Percentiles rank a stretch among this genome's conserved stretches.
phyloP scores from a whole-genome alignment of 2,797 vertebrate species.

The Leucoraja ocellata region DNA sequence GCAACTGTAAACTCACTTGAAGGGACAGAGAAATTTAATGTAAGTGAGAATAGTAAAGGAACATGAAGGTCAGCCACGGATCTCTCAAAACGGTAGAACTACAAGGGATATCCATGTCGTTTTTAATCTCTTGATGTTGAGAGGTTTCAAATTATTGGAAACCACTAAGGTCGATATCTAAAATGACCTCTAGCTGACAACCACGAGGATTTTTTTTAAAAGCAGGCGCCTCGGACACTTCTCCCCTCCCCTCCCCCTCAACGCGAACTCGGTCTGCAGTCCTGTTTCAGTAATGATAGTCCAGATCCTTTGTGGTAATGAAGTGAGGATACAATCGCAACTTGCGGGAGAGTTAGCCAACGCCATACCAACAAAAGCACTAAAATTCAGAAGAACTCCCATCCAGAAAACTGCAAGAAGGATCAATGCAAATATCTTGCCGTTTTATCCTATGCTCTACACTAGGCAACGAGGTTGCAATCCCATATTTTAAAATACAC shows the following conservation, averaged over 20 bases:
- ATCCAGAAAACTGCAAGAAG: background rate
- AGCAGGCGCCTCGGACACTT: background rate
- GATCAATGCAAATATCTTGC: background rate
- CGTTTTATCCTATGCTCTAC: background rate
- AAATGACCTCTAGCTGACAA: background rate
- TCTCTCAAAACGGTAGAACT: background rate
- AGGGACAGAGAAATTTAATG: too few relatives aligned
- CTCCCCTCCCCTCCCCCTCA: too few relatives aligned
- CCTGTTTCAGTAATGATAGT: background rate
- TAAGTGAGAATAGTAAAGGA: background rate
- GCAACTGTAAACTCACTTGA: too few relatives aligned
- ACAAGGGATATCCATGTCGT: too few relatives aligned
- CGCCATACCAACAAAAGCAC: background rate
- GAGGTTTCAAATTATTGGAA: background rate
- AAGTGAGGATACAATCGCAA: background rate
- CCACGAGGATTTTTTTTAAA: background rate
- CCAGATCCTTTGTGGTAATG: background rate
- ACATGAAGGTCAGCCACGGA: background rate
- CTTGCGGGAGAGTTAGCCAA: background rate
- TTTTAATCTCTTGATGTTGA: background rate
- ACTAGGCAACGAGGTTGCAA: background rate
- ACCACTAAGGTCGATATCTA: too few relatives aligned
- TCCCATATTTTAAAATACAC: background rate
- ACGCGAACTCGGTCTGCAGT: background rate
- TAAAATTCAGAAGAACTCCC: background rate